Percentiles rank a stretch among this genome's conserved stretches.
phyloP scores from a whole-genome alignment of 2,888 invertebrate species.

The Andrena hattorfiana region DNA sequence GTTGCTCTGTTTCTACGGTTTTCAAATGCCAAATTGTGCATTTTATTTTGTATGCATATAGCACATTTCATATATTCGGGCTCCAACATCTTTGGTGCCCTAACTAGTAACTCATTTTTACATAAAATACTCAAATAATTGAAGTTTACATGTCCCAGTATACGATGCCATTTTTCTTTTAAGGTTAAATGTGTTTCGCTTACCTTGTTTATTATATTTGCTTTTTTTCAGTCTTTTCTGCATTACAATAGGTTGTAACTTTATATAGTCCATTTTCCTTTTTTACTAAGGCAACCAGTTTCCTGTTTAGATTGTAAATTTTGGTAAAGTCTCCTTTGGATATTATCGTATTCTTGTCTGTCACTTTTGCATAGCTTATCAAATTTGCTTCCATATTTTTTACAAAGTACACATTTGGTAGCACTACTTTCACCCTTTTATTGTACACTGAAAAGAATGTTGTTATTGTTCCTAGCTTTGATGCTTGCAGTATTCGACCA shows the following conservation, averaged over 20 bases:
- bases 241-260: background rate
- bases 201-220: background rate
- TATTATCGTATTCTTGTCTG: background rate
- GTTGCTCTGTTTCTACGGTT: background rate
- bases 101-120: slow-evolving; percentile 46
- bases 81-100: slow-evolving; percentile 57
- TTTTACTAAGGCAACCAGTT: background rate
- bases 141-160: slow-evolving; percentile 29
- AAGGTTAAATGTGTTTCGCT: background rate
- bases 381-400: slow-evolving; percentile 25
- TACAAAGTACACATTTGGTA: slow-evolving; percentile 11
- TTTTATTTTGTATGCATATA: slow-evolving; percentile 60
- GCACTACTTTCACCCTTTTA: background rate
- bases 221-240: background rate
- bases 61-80: slow-evolving; percentile 59
- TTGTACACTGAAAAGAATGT: background rate
- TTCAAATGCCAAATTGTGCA: background rate
- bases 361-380: slow-evolving; percentile 24
- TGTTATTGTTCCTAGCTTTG: slow-evolving; percentile 13
- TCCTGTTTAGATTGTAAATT: slow-evolving; percentile 8
- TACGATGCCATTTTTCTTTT: slow-evolving; percentile 72
- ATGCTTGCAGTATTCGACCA: slow-evolving; percentile 3
- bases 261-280: background rate
- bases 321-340: background rate
- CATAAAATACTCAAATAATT: too few species aligned